These are phyloP conservation scores for Cylindroiulus punctatus DNA, from an alignment of 2,888 invertebrate species.

Conservation along the genomic window DNA sequence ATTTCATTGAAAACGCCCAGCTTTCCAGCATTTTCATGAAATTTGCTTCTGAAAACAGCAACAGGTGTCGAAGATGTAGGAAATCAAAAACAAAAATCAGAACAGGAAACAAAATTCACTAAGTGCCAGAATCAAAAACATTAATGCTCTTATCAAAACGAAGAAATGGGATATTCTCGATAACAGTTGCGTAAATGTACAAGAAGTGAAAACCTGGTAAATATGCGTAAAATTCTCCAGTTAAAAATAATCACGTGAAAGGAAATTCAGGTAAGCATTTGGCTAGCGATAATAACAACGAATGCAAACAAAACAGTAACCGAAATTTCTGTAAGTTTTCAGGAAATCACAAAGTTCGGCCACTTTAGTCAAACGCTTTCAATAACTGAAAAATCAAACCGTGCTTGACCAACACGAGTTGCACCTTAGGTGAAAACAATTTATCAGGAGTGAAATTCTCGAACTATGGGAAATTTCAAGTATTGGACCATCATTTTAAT, in stretches of 20 bases:
- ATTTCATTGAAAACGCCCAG: not conserved
- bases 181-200: constrained; percentile 20
- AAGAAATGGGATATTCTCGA: constrained; percentile 8
- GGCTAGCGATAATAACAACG: not conserved
- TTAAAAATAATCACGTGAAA: constrained; percentile 9
- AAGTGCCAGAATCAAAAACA: not conserved
- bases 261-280: not conserved
- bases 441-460: not conserved
- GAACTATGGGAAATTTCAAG: too few species aligned
- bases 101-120: too few species aligned
- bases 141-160: not conserved
- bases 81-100: too few species aligned
- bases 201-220: not conserved
- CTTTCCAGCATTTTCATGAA: too few species aligned
- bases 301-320: constrained; percentile 9
- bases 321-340: not conserved
- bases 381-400: too few species aligned
- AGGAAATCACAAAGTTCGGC: not conserved
- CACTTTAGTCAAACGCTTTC: not conserved
- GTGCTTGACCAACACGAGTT: too few species aligned
- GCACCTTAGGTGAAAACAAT: not conserved
- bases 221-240: not conserved
- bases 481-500: too few species aligned
- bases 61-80: too few species aligned
- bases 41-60: too few species aligned